Evolutionary conservation across 2,888 invertebrate species (phyloP).

Genomic region (Tetropium fuscum): DNA sequence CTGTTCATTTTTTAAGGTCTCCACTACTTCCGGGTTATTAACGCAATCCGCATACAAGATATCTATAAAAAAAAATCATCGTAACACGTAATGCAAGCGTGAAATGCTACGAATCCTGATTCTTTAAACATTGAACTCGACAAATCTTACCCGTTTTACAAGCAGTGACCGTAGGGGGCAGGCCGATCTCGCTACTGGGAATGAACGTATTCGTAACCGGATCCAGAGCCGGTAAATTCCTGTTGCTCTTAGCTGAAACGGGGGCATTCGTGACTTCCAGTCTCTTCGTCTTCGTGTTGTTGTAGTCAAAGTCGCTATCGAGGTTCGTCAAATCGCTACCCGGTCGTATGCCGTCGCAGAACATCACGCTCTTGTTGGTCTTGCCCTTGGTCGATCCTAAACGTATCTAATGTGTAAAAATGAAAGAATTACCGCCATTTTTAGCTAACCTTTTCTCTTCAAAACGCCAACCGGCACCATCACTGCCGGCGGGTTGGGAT

Average conservation of each 20-base stretch:
- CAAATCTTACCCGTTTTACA: constrained; percentile 68
- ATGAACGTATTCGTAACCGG: constrained; percentile 70
- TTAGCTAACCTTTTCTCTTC: constrained; percentile 72
- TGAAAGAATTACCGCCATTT: not conserved
- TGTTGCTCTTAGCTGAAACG: constrained; percentile 39
- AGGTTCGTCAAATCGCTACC: constrained; percentile 87
- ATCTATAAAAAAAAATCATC: constrained; percentile 61
- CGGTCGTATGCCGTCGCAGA: constrained; percentile 89
- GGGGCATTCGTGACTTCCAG: constrained; percentile 31
- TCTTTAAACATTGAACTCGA: too few species aligned
- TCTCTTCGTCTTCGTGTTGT: constrained; percentile 46
- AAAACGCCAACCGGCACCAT: constrained; percentile 88
- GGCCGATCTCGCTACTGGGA: constrained; percentile 66
- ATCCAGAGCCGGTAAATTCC: constrained; percentile 66
- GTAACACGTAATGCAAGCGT: not conserved
- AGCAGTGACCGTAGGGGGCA: constrained; percentile 71
- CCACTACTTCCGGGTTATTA: constrained; percentile 70
- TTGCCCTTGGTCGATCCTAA: constrained; percentile 66
- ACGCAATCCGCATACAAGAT: constrained; percentile 69
- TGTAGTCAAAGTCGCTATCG: constrained; percentile 71
- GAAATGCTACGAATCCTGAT: too few species aligned
- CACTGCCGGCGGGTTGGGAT: constrained; percentile 75
- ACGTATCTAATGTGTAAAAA: constrained; percentile 30
- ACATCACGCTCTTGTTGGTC: constrained; percentile 84
- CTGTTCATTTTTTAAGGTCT: constrained; percentile 71